phyloP scores from a whole-genome alignment of 2,113 vertebrate genomes.

The Pituophis catenifer region DNA sequence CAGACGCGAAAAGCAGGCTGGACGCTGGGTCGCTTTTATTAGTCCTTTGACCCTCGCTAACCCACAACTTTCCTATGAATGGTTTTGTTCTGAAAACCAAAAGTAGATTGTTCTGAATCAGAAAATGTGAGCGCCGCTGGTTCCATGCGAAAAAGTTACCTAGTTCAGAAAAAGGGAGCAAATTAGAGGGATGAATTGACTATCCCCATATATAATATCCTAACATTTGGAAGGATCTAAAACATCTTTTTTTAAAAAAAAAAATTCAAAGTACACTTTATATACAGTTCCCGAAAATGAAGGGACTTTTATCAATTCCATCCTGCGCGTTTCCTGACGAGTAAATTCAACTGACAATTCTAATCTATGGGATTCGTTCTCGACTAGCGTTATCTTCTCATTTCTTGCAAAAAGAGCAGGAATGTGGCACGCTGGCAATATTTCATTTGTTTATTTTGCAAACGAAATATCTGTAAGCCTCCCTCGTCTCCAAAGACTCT shows the following conservation, averaged over 20 bases:
- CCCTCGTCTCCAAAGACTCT: background rate
- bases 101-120: background rate
- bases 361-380: background rate
- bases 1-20: background rate
- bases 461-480: background rate
- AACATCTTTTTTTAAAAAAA: background rate
- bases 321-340: background rate
- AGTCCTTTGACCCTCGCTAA: background rate
- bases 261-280: background rate
- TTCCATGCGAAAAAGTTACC: background rate
- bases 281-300: background rate
- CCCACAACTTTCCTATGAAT: background rate
- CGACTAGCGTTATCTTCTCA: background rate
- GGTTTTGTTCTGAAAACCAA: background rate
- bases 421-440: background rate
- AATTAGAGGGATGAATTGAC: background rate
- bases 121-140: background rate
- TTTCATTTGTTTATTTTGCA: background rate
- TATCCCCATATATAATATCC: background rate
- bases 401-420: background rate
- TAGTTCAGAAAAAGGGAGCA: background rate
- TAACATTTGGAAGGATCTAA: background rate
- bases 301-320: background rate
- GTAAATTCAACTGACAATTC: background rate
- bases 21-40: background rate